Base-by-base conservation (phyloP, 1,140 invertebrate genomes). In the Scaptomyza pallida region DNA sequence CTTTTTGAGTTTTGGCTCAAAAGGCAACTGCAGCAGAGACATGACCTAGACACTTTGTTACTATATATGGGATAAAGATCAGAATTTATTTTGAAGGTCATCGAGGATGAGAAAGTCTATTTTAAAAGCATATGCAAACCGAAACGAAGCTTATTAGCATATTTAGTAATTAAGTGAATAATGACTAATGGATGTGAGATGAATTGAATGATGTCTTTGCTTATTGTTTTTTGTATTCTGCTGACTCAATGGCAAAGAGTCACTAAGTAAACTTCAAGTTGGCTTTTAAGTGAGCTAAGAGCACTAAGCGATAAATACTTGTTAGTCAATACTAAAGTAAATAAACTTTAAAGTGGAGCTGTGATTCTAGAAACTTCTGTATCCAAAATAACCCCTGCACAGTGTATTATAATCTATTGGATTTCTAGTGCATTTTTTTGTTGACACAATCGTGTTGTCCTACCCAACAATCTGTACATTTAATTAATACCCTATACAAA, bases 1-100 rank as follows among this genome's bases (percentile, higher is more conserved):
- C n/a, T n/a, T 6, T 9, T 30, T 30, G 26, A 8, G 26, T 9
- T 30, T 30, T 30, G 26, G 26, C 19, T 2, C 10, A 37, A 1
- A 12, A 37, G 17, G 30, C 13, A 54, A 57, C 62, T 76, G 78
- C 64, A 79, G 59, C 64, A 63, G 78, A 26, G 23, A 52, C 81
- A 73, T 81, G 81, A 86, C 81, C 82, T 81, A 77, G 81, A 75
- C 77, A 85, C 75, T 71, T 86, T 74, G 40, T 8, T 16, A n/a
- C 50, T 48, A 23, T 64, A 40, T 37, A 21, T 68, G 57, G 60
- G 23, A 73, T 81, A 57, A 47, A 55, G 44, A 79, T 79, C 77
- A 67, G 30, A 8, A 13, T 0, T n/a, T 10, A 17, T 3, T 48
- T 6, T 21, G 33, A 70, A 79, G 76, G 76, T 75, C 76, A 79